phyloP scores from a whole-genome alignment of 1,140 invertebrate species.

The Drosophila melanogaster region DNA sequence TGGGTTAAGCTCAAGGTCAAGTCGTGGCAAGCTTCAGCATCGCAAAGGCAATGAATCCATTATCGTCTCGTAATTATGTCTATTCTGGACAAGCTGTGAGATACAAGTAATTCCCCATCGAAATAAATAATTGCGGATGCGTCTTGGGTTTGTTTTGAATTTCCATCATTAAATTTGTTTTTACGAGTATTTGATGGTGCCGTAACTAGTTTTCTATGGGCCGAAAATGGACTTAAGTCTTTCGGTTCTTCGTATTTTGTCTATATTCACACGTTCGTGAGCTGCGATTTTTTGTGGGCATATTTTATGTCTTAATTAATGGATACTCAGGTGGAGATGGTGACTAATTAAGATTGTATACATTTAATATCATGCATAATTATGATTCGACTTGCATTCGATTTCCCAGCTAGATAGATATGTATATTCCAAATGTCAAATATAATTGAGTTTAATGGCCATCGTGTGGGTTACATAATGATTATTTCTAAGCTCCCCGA shows the following conservation, averaged over 20 bases:
- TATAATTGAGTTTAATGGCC: constrained; percentile 7
- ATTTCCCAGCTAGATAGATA: neutral
- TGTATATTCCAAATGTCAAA: constrained; percentile 6
- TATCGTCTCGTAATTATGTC: constrained; percentile 27
- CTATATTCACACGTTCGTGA: constrained; percentile 13
- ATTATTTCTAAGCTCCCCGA: neutral
- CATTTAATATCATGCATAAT: constrained; percentile 14
- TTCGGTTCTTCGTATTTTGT: constrained; percentile 5
- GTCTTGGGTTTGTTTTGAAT: constrained; percentile 18
- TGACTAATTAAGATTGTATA: constrained; percentile 25
- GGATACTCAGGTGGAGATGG: neutral
- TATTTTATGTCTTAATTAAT: constrained; percentile 32
- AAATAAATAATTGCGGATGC: constrained; percentile 30
- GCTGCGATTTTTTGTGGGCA: neutral
- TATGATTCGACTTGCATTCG: constrained; percentile 4
- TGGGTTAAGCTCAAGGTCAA: constrained; percentile 33
- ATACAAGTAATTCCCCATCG: constrained; percentile 19
- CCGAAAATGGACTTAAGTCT: constrained; percentile 2
- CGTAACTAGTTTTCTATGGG: constrained; percentile 22
- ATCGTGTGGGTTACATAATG: constrained; percentile 10
- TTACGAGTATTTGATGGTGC: constrained; percentile 4
- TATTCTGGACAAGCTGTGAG: constrained; percentile 24
- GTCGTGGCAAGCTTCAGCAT: neutral
- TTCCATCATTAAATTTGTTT: constrained; percentile 20
- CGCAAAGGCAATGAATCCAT: constrained; percentile 1